Base-by-base conservation (phyloP, 2,113 vertebrate species). In the Lepisosteus osseus region DNA sequence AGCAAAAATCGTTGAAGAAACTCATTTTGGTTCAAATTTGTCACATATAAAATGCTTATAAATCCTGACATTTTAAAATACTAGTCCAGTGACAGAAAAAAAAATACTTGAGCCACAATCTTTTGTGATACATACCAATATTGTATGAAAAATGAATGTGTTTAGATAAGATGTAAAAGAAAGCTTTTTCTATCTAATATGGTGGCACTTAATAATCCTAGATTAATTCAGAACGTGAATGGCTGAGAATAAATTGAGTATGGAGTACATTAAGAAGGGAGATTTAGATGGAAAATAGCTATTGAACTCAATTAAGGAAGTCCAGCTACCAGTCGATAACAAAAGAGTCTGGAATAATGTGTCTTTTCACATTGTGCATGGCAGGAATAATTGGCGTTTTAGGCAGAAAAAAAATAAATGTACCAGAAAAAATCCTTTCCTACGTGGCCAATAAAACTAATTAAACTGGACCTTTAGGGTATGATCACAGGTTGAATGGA, bases 401-500 rank as follows among this genome's bases (percentile, higher is more conserved):
- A 78, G 65, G 68, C 70, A 17, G 76, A 74, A 80, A 78, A 80
- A 78, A 82, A 77, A 75, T 61, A 71, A 78, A 80, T 70, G 56
- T 75, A 76, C 61, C 73, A 83, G 74, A 81, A 82, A 29, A 2
- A 83, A 79, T 77, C 74, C 72, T 74, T 76, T 79, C 76, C 74
- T 43, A 6, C 74, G 76, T 77, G 71, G 68, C 75, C 74, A 83
- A 80, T 80, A 71, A 78, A 83, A 80, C 74, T 78, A 81, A 82
- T 84, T 81, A 84, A 83, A 83, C 72, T 71, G 65, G 77, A 72
- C 47, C 44, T 57, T 73, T 78, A 66, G 72, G 57, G 72, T 73
- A 67, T 67, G 69, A 54, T 80, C 64, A 43, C 59, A 77, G 70
- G 74, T 78, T 67, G 67, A 79, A 76, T 54, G 65, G 76, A 76